These are phyloP conservation scores for Sarcophaga rosellei DNA, from an alignment of 2,888 invertebrate genomes.

Conservation along the genomic window DNA sequence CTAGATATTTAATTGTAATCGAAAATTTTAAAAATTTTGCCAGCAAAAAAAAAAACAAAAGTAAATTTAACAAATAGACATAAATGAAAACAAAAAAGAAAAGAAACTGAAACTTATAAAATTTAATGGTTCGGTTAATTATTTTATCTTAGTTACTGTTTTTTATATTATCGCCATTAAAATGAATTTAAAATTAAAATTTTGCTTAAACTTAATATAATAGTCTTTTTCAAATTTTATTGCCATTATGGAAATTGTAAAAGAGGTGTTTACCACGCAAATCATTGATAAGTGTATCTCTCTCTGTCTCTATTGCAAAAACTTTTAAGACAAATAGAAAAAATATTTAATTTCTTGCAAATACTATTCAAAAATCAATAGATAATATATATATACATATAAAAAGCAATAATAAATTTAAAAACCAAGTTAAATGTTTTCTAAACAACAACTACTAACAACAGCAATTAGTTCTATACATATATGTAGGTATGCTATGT, in stretches of 20 bases:
- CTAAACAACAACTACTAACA: conserved; percentile 35
- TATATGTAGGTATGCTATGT: conserved; percentile 41
- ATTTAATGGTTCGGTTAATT: neutral
- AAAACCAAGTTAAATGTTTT: conserved; percentile 33
- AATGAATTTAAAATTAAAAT: neutral
- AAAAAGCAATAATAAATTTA: conserved; percentile 7
- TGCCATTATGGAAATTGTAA: neutral
- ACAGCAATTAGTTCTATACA: conserved; percentile 7
- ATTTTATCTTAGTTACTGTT: neutral
- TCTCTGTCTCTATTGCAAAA: neutral
- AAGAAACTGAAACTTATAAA: neutral
- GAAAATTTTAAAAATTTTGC: neutral
- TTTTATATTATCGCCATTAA: conserved; percentile 15
- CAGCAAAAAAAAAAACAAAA: neutral
- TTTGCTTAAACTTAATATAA: conserved; percentile 20
- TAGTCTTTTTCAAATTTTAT: neutral
- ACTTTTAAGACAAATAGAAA: neutral
- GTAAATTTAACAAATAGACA: neutral
- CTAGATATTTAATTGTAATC: neutral
- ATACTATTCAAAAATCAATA: conserved; percentile 11
- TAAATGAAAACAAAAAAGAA: neutral
- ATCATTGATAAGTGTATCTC: conserved; percentile 15
- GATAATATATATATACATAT: conserved; percentile 9
- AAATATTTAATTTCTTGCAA: neutral
- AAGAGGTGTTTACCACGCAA: conserved; percentile 2